Percentiles rank a stretch among this genome's conserved stretches.
Evolutionary conservation across 2,797 vertebrate species (phyloP).

Genomic region (Cephalopachus bancanus): DNA sequence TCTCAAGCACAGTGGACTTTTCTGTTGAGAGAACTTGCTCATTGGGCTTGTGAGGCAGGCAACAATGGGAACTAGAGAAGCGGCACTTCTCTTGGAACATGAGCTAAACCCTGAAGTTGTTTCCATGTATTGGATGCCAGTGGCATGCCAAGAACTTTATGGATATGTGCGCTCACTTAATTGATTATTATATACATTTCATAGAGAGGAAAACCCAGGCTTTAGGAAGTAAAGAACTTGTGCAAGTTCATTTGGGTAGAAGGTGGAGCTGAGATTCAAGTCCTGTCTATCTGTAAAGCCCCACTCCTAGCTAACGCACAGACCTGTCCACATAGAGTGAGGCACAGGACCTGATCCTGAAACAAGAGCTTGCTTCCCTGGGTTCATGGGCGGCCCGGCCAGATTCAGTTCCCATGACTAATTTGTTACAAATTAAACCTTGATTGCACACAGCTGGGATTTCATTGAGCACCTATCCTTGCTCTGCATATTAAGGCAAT

Average conservation of each 20-base stretch:
- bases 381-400: not conserved
- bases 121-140: not conserved
- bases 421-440: not conserved
- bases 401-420: not conserved
- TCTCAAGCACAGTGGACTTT: not conserved
- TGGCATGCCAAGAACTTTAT: not conserved
- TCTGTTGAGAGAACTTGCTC: not conserved
- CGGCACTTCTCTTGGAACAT: not conserved
- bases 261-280: not conserved
- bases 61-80: not conserved
- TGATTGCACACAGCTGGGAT: not conserved
- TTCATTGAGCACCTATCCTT: not conserved
- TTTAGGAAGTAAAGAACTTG: not conserved
- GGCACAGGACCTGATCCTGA: not conserved
- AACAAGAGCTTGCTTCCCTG: not conserved
- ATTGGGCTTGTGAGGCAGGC: not conserved
- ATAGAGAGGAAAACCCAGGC: not conserved
- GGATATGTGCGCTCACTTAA: not conserved
- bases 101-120: not conserved
- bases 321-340: not conserved
- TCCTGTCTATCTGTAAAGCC: not conserved
- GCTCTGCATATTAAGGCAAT: not conserved
- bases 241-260: not conserved
- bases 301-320: not conserved
- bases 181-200: not conserved